Percentiles rank a stretch among this genome's conserved stretches.
These are phyloP conservation scores for Acipenser ruthenus DNA, from an alignment of 2,797 vertebrate species.

Conservation along the genomic window DNA sequence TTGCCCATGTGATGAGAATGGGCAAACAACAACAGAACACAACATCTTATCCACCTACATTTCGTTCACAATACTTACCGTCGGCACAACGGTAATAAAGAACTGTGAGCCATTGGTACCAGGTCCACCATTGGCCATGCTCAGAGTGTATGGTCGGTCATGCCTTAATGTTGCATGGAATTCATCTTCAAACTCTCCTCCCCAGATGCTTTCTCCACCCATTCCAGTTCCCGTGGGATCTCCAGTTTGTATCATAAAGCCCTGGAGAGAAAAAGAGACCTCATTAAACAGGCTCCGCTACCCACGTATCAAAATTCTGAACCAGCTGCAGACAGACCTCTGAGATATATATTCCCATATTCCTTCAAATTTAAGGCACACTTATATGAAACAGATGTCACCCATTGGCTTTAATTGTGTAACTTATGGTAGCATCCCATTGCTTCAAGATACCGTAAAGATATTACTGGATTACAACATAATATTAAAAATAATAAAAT, in stretches of 20 bases:
- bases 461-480: not conserved
- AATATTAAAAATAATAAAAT: not conserved
- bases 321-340: not conserved
- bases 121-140: constrained; percentile 91
- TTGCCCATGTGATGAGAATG: too few species aligned
- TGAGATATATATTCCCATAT: not conserved
- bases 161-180: constrained; percentile 93
- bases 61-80: constrained; percentile 60
- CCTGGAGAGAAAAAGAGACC: constrained; percentile 50
- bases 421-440: too few species aligned
- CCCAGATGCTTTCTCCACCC: constrained; percentile 99
- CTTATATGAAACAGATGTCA: too few species aligned
- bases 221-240: constrained; percentile 92
- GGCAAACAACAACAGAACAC: not conserved
- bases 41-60: not conserved
- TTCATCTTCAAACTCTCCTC: constrained; percentile 95
- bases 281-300: not conserved
- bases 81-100: constrained; percentile 93
- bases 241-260: constrained; percentile 98
- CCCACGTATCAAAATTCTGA: not conserved
- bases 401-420: too few species aligned
- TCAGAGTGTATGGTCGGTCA: constrained; percentile 93
- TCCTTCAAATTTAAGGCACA: too few species aligned
- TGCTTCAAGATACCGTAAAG: too few species aligned
- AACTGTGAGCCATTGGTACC: constrained; percentile 95